Evolutionary conservation across 1,140 invertebrate genomes (phyloP).

Genomic region (Melanaphis sacchari): DNA sequence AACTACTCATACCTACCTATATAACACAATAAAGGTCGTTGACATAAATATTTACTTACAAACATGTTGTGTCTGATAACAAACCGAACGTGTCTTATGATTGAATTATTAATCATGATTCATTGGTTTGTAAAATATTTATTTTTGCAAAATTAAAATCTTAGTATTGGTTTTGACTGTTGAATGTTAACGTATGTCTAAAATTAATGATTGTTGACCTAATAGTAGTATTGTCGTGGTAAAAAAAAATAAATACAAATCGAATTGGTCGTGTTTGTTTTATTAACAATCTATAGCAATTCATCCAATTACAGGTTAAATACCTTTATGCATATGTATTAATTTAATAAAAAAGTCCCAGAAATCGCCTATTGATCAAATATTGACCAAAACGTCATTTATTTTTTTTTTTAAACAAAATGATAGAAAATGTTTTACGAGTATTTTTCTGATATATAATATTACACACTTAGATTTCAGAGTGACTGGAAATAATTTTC

Average conservation of each 20-base stretch:
- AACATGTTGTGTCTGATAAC: not conserved
- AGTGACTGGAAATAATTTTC: not conserved
- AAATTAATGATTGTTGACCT: not conserved
- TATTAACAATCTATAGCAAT: not conserved
- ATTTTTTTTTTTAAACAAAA: not conserved
- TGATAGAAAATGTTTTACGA: not conserved
- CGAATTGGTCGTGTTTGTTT: not conserved
- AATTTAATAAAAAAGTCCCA: not conserved
- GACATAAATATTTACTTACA: not conserved
- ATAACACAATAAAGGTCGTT: not conserved
- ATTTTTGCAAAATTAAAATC: not conserved
- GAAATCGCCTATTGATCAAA: not conserved
- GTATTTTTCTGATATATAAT: not conserved
- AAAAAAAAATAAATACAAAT: not conserved
- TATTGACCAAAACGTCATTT: not conserved
- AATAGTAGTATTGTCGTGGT: not conserved
- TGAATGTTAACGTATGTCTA: not conserved
- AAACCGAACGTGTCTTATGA: not conserved
- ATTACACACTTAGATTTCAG: not conserved
- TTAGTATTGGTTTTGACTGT: not conserved
- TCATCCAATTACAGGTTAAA: not conserved
- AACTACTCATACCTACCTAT: not conserved
- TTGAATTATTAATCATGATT: conserved; percentile 17
- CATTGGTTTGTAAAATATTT: not conserved
- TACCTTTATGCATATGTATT: not conserved